Evolutionary conservation across 2,113 vertebrate genomes (phyloP).

Genomic region (Todiramphus saurophagus): DNA sequence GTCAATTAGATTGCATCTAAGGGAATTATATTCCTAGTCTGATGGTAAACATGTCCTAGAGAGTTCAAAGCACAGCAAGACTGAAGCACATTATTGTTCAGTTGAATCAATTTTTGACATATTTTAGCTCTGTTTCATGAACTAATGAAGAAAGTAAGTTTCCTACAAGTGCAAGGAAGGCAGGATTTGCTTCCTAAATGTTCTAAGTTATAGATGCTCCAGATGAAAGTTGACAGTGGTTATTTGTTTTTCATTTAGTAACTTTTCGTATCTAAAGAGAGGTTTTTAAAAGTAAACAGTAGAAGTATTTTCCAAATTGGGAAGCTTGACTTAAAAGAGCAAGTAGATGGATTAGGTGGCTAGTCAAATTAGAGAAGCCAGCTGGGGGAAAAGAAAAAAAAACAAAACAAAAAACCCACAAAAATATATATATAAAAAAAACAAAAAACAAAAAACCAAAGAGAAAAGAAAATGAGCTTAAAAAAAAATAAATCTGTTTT

Average conservation of each 20-base stretch:
- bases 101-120: background rate
- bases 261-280: no score
- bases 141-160: background rate
- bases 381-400: background rate
- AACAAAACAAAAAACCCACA: no score
- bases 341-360: background rate
- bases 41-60: background rate
- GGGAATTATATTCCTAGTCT: background rate
- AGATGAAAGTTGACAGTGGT: no score
- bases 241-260: no score
- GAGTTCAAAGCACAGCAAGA: background rate
- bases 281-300: background rate
- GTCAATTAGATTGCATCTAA: background rate
- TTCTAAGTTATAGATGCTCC: no score
- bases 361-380: background rate
- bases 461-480: background rate
- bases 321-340: background rate
- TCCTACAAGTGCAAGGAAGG: background rate
- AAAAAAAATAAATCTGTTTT: background rate
- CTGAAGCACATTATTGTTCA: background rate
- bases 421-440: no score
- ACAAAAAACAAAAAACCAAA: no score
- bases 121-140: background rate
- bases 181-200: background rate
- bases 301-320: background rate